Conservation (phyloP, 2,888 invertebrate genomes). For the Meliscaeva auricollis region DNA sequence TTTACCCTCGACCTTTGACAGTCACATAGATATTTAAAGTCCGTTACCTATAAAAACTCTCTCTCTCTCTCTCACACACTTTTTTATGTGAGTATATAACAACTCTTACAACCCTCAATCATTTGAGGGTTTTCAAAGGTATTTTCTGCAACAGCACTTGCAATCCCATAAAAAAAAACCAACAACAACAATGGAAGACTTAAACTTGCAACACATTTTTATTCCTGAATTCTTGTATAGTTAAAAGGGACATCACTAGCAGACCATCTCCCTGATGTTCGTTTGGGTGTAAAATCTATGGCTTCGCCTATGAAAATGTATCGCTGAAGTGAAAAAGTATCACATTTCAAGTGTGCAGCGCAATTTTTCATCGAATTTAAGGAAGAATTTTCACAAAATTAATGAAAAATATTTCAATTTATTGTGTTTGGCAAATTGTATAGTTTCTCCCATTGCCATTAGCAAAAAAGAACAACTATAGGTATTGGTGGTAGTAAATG, state of each 20-base stretch:
- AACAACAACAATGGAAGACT: slow-evolving; percentile 23
- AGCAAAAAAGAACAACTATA: slow-evolving; percentile 40
- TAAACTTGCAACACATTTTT: slow-evolving; percentile 30
- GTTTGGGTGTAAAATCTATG: slow-evolving; percentile 40
- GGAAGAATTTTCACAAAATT: slow-evolving; percentile 55
- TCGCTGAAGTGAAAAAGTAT: slow-evolving; percentile 59
- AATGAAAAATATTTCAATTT: too few species aligned
- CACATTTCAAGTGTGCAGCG: slow-evolving; percentile 60
- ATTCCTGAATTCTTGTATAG: not conserved
- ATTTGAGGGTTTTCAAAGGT: slow-evolving; percentile 9
- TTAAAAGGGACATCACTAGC: slow-evolving; percentile 38
- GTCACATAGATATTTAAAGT: not conserved
- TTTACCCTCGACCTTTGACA: slow-evolving; percentile 75
- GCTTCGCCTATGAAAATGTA: slow-evolving; percentile 55
- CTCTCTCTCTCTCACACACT: too few species aligned
- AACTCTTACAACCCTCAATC: not conserved
- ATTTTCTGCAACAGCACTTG: slow-evolving; percentile 22
- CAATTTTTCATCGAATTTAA: slow-evolving; percentile 66
- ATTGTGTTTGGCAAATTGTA: slow-evolving; percentile 18
- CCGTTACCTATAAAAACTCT: not conserved
- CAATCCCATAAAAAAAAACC: not conserved
- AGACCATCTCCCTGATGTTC: not conserved
- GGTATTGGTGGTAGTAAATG: too few species aligned
- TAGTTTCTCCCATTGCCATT: not conserved
- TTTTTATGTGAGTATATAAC: too few species aligned